Conservation (phyloP, 2,113 vertebrate genomes). For the Chitala chitala region DNA sequence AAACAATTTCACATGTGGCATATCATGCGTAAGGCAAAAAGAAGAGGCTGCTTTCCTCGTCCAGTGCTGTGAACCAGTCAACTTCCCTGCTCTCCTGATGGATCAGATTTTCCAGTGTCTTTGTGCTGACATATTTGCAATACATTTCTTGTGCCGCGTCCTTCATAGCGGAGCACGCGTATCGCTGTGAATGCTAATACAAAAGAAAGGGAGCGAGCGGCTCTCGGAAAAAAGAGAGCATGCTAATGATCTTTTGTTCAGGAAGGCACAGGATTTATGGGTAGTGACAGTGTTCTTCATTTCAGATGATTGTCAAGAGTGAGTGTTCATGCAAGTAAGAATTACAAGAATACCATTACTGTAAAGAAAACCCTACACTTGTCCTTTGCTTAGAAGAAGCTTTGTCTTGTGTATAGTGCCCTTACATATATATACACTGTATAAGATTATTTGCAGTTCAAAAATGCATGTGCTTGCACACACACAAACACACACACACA, state of each 20-base stretch:
- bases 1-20: conserved; percentile 6
- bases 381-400: not conserved
- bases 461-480: too few relatives aligned
- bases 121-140: not conserved
- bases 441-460: too few relatives aligned
- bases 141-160: not conserved
- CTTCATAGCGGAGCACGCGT: not conserved
- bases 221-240: not conserved
- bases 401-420: too few relatives aligned
- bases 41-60: not conserved
- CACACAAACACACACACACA: too few relatives aligned
- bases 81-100: not conserved
- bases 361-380: conserved; percentile 5
- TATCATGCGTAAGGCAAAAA: not conserved
- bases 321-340: not conserved
- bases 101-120: conserved; percentile 1
- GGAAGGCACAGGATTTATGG: conserved; percentile 1
- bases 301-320: conserved; percentile 11
- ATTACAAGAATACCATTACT: not conserved
- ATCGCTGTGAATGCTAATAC: conserved; percentile 8
- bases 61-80: not conserved
- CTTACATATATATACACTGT: too few relatives aligned
- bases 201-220: not conserved
- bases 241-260: conserved; percentile 9
- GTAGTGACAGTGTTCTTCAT: conserved; percentile 9